phyloP scores from a whole-genome alignment of 1,140 invertebrate genomes.

The Thaumetopoea pityocampa region DNA sequence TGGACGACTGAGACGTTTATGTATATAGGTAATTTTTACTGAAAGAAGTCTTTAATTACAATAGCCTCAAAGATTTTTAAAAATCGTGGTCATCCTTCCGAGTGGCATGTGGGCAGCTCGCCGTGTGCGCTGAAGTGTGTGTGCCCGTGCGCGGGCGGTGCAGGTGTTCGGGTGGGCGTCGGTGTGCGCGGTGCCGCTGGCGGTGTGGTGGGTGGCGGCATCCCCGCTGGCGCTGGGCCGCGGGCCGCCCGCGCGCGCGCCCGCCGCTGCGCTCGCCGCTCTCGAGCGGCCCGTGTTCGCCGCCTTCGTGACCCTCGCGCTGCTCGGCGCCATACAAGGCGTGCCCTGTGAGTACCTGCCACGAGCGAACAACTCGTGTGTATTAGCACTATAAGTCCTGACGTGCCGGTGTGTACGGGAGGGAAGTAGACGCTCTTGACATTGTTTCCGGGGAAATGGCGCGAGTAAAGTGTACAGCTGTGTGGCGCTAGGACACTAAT shows the following conservation, averaged over 20 bases:
- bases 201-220: slow-evolving; percentile 37
- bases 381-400: too few relatives aligned
- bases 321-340: slow-evolving; percentile 49
- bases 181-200: slow-evolving; percentile 27
- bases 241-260: slow-evolving; percentile 22
- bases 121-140: slow-evolving; percentile 1
- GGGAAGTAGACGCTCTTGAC: neutral
- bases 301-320: slow-evolving; percentile 28
- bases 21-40: too few relatives aligned
- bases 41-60: too few relatives aligned
- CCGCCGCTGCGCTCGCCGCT: slow-evolving; percentile 44
- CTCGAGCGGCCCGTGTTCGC: slow-evolving; percentile 50
- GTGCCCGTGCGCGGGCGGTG: too few relatives aligned
- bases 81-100: too few relatives aligned
- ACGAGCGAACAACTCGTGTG: neutral
- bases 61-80: too few relatives aligned
- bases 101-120: too few relatives aligned
- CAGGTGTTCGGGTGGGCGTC: slow-evolving; percentile 50
- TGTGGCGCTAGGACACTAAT: too few relatives aligned
- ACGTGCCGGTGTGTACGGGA: too few relatives aligned
- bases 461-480: too few relatives aligned
- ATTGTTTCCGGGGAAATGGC: too few relatives aligned
- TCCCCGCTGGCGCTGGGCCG: slow-evolving; percentile 36
- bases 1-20: too few relatives aligned
- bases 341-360: slow-evolving; percentile 49